A percentile compares a stretch with the other conserved stretches of the same genome.
Conservation (phyloP, 2,113 vertebrate species). For the Dicentrarchus labrax region DNA sequence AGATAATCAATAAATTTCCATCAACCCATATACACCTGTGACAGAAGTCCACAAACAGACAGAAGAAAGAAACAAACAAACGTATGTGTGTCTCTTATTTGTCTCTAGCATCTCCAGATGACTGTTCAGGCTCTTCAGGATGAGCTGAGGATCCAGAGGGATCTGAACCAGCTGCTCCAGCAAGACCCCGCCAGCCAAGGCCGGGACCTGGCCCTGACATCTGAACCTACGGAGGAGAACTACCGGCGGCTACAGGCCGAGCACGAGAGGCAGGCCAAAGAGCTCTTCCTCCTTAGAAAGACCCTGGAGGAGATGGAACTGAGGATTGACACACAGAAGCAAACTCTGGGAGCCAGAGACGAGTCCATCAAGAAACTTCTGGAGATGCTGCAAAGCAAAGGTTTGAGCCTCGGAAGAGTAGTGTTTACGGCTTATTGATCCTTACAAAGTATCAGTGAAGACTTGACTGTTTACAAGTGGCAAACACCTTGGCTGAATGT, state of each 20-base stretch:
- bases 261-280: conserved; percentile 96
- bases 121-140: conserved; percentile 98
- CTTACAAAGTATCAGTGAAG: not conserved
- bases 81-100: conserved; percentile 11
- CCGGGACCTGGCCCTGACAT: conserved; percentile 83
- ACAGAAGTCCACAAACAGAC: conserved; percentile 8
- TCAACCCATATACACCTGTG: not conserved
- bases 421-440: not conserved
- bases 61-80: not conserved
- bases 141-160: conserved; percentile 95
- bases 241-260: conserved; percentile 91
- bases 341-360: conserved; percentile 94
- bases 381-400: conserved; percentile 98
- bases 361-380: conserved; percentile 99
- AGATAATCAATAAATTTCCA: conserved; percentile 8
- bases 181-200: conserved; percentile 88
- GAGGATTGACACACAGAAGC: conserved; percentile 97
- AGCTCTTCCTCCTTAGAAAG: conserved; percentile 95
- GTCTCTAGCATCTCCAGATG: conserved; percentile 95
- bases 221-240: conserved; percentile 96
- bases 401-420: not conserved
- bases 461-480: not conserved
- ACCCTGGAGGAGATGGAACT: conserved; percentile 99
- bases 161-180: conserved; percentile 97
- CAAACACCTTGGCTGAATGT: not conserved